Base-by-base conservation (phyloP, 1,140 invertebrate species). In the Myzus persicae region DNA sequence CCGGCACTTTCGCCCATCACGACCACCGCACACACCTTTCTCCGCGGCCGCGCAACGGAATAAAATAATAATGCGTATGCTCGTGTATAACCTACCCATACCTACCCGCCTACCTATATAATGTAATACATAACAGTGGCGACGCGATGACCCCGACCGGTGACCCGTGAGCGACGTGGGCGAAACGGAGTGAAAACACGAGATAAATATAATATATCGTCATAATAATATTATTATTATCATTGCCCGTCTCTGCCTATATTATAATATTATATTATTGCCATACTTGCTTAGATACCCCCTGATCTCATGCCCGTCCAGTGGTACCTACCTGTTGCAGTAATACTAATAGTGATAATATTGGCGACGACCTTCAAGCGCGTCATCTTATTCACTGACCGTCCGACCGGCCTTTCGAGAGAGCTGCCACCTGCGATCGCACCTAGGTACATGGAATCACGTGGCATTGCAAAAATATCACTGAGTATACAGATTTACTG, bases 1-100 rank as follows among this genome's bases (percentile, higher is more conserved):
- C 2, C 59, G 36, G 31, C 89, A 38, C 89, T 90, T 90, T 90
- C 89, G 89, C 89, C 40, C 89, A 90, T 90, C 89, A 90, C 89
- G 89, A 90, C 38, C 54, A 38, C 26, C 88, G 38, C 36, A 76
- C 89, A n/a, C 38, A 38, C 89, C 89, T 90, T 90, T 90, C 89
- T 90, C 89, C 54, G 51, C 82, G 89, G 88, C 22, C 36, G 48
- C 24, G 36, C 88, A 89, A 85, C 42, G 59, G 31, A 76, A 76
- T n/a, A n/a, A 76, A 76, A 76, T n/a, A 76, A 76, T 5, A 67
- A 67, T 3, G 31, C 31, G 31, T 76, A n/a, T n/a, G 31, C 59
- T 0, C 26, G 26, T 9, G 42, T 8, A 44, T 44, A n/a, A n/a
- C n/a, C n/a, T n/a, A n/a, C n/a, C n/a, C n/a, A n/a, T n/a, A n/a